These are phyloP conservation scores for Mormyrus proboscirostris DNA, from an alignment of 2,797 vertebrate genomes.

Conservation along the genomic window DNA sequence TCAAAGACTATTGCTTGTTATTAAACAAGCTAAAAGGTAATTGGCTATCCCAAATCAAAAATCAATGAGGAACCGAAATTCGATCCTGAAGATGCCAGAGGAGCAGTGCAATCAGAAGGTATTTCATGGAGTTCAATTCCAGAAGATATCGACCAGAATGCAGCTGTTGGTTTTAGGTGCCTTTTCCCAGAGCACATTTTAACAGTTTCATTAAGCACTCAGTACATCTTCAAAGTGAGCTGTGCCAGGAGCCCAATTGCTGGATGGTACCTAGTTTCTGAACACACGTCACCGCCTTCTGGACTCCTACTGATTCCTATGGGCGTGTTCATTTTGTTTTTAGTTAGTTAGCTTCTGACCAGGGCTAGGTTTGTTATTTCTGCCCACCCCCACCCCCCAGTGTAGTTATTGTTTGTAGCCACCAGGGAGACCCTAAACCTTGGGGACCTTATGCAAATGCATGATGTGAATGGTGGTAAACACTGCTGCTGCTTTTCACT, in stretches of 20 bases:
- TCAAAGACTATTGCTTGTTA: neutral
- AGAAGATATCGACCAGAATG: conserved; percentile 13
- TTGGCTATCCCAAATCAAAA: neutral
- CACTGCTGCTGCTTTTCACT: neutral
- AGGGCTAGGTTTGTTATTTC: neutral
- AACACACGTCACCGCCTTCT: neutral
- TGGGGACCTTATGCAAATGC: neutral
- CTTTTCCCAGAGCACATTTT: neutral
- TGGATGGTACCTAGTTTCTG: neutral
- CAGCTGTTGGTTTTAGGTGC: neutral
- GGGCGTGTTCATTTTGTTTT: neutral
- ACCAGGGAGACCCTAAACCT: neutral
- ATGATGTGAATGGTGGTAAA: neutral
- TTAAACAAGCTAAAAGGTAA: conserved; percentile 1
- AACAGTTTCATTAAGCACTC: neutral
- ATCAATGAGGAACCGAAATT: neutral
- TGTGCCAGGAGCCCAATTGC: neutral
- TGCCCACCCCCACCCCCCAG: neutral
- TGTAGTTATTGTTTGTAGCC: neutral
- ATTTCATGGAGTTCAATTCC: neutral
- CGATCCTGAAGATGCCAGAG: neutral
- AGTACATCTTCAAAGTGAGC: neutral
- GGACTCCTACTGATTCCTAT: neutral
- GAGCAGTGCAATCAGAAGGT: neutral
- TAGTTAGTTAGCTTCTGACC: neutral